Evolutionary conservation across 2,888 invertebrate genomes (phyloP).

Genomic region (Polyommatus iphigenia): DNA sequence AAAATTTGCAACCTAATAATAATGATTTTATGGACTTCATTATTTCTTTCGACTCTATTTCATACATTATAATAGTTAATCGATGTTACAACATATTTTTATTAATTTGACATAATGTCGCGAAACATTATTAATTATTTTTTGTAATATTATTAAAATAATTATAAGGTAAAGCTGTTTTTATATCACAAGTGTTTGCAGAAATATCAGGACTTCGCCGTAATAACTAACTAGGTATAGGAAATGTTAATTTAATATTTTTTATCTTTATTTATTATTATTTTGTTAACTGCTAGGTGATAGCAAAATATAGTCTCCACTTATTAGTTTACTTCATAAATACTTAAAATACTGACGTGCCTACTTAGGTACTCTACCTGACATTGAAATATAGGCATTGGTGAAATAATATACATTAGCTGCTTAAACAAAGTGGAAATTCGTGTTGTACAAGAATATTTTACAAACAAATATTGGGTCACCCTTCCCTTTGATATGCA

Average conservation of each 20-base stretch:
- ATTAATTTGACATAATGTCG: background rate
- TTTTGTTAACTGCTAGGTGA: too few relatives aligned
- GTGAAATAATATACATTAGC: background rate
- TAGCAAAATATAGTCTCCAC: background rate
- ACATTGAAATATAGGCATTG: background rate
- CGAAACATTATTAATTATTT: background rate
- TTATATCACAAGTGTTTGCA: background rate
- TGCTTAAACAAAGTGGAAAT: background rate
- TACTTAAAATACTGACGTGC: background rate
- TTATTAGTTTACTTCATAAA: background rate
- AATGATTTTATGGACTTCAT: background rate
- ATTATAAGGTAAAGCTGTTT: background rate
- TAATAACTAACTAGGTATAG: background rate
- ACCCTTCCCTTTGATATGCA: slow-evolving; percentile 12
- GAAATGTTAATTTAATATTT: background rate
- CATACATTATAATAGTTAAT: background rate
- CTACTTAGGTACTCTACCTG: background rate
- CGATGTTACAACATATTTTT: background rate
- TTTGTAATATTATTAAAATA: background rate
- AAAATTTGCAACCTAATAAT: background rate
- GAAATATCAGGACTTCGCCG: background rate
- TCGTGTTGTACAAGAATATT: slow-evolving; percentile 20
- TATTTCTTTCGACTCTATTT: background rate
- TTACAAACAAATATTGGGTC: slow-evolving; percentile 18
- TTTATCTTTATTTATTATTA: background rate